phyloP scores from a whole-genome alignment of 2,113 vertebrate species.

The Thomomys bottae region DNA sequence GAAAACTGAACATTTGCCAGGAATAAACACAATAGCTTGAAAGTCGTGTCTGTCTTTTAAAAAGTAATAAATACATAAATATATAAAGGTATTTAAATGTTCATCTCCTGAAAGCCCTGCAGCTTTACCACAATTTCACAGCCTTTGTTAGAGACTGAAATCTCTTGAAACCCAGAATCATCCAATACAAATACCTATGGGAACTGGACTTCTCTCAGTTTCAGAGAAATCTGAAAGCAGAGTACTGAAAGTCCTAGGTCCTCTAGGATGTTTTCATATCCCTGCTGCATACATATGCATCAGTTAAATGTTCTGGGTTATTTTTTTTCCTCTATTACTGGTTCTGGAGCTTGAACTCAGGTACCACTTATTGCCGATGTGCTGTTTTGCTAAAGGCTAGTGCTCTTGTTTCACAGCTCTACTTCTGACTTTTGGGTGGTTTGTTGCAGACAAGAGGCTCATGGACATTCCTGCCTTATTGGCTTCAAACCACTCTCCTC shows the following conservation, averaged over 20 bases:
- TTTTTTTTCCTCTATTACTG: no score
- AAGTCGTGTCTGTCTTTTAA: neutral
- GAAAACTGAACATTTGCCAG: neutral
- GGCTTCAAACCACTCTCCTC: no score
- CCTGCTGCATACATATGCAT: neutral
- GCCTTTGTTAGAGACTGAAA: neutral
- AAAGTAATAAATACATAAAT: no score
- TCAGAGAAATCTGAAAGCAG: neutral
- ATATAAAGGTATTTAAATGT: neutral
- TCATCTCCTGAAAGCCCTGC: no score
- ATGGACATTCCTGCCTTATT: no score
- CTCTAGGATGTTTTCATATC: neutral
- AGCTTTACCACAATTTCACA: neutral
- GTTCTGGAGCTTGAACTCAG: no score
- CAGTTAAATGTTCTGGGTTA: neutral
- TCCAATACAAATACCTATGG: neutral
- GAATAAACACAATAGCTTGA: conserved; percentile 31
- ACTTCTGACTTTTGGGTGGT: no score
- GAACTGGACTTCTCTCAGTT: neutral
- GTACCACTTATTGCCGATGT: no score
- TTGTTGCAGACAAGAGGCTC: no score
- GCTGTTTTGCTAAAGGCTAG: no score
- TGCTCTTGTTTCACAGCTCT: no score
- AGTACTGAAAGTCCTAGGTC: neutral
- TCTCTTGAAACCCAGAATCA: neutral